Conservation (phyloP, 2,888 invertebrate species). For the Alsophila aescularia region DNA sequence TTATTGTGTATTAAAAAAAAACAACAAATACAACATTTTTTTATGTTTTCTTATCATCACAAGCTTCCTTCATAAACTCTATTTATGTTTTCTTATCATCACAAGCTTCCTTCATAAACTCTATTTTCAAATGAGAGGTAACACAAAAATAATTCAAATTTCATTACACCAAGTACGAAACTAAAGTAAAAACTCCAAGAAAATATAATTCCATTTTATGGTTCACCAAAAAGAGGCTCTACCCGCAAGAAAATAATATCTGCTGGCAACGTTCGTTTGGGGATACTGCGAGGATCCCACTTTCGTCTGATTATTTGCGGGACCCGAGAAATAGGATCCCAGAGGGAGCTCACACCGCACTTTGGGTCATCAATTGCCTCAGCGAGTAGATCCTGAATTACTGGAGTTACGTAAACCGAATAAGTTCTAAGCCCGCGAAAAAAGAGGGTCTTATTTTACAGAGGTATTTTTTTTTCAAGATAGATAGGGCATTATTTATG, state of each 20-base stretch:
- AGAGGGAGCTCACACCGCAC: slow-evolving; percentile 13
- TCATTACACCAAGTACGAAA: background rate
- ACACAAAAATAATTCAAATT: background rate
- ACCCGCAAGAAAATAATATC: slow-evolving; percentile 7
- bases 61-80: too few species aligned
- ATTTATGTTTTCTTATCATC: too few species aligned
- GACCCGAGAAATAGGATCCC: slow-evolving; percentile 14
- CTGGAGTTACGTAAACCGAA: slow-evolving; percentile 16
- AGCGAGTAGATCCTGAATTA: slow-evolving; percentile 7
- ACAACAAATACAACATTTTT: too few species aligned
- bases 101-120: too few species aligned
- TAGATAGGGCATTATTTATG: too few species aligned
- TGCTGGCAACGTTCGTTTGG: slow-evolving; percentile 2
- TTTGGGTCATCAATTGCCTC: slow-evolving; percentile 17
- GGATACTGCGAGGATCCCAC: slow-evolving; percentile 6
- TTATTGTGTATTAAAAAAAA: too few species aligned
- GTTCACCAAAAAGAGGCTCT: slow-evolving; percentile 1
- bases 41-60: too few species aligned
- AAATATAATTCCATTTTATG: slow-evolving; percentile 8
- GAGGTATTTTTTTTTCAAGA: background rate
- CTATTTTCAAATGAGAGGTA: too few species aligned
- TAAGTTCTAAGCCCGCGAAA: slow-evolving; percentile 4
- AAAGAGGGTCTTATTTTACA: slow-evolving; percentile 10
- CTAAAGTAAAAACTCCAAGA: background rate
- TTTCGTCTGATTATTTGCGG: slow-evolving; percentile 23